Evolutionary conservation across 2,797 vertebrate genomes (phyloP), one percentile per base, ranked within the genome.

Genomic region (Coregonus suidteri): DNA sequence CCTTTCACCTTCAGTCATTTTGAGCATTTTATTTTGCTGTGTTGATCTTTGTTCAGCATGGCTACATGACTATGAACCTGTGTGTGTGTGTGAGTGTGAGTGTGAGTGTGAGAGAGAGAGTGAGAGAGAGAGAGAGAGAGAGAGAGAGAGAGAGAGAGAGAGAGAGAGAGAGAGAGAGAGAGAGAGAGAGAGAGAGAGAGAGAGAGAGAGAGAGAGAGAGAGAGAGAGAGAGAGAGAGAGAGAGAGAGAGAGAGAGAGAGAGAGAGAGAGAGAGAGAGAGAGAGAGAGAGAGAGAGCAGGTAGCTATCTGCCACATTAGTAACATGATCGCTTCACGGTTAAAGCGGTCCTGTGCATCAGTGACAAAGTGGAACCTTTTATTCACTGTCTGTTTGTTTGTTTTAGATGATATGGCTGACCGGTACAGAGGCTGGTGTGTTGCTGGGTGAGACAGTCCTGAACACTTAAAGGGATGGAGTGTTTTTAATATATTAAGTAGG

Each of bases 1-100:
- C 20, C 86, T 88, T 83, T 90, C 86, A 88, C 47, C 86, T 88
- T 75, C 69, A 75, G 56, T 68, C 77, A 80, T 69, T 35, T 34
- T 70, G 47, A 72, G 54, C 1, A 15, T 54, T 30, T 64, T 74
- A 68, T 73, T 7, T 54, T 30, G 51, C 34, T 69, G 14, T 34
- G 41, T 47, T 47, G 53, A 51, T 34, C 82, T 80, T 76, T 79
- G 18, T 82, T 84, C 64, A 37, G 68, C n/a, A 51, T 25, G 34
- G 78, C 41, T 66, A 56, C 70, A 54, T 30, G 74, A 64, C 68
- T 18, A 11, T 16, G 35, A 15, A 25, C 53, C 59, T 37, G 77
- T 47, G 34, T 83, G 6, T 25, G 74, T 82, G 3, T 31, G 15
- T 59, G 25, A 30, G 30, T n/a, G 73, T 20, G 37, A 1, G 37